These are phyloP conservation scores for Neoseiulus cucumeris DNA, from an alignment of 1,140 invertebrate species.

Conservation along the genomic window DNA sequence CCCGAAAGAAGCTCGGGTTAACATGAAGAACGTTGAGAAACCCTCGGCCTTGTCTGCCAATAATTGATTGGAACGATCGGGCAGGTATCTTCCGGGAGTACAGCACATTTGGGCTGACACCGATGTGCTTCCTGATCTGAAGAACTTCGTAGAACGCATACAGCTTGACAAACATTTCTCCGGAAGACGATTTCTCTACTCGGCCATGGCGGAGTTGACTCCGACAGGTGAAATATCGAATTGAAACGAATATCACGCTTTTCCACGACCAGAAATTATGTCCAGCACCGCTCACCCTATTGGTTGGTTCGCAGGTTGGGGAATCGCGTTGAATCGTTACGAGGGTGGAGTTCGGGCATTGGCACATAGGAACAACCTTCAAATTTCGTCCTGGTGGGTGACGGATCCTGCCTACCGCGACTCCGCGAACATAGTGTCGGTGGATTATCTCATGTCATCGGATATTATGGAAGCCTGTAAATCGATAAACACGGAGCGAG, in stretches of 20 bases:
- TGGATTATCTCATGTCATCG: neutral
- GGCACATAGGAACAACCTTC: neutral
- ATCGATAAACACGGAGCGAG: neutral
- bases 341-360: neutral
- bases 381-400: neutral
- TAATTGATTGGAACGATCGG: no score
- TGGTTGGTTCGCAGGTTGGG: neutral
- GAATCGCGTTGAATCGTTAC: neutral
- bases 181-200: neutral
- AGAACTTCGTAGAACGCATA: neutral
- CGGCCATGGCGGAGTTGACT: neutral
- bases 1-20: neutral
- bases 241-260: no score
- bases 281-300: no score
- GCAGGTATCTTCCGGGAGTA: neutral
- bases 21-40: no score
- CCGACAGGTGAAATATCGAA: neutral
- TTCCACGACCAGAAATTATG: no score
- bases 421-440: neutral
- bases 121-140: neutral
- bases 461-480: neutral
- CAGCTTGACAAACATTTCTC: neutral
- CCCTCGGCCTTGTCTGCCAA: no score
- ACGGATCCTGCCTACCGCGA: neutral
- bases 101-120: conserved; percentile 2